Evolutionary conservation across 2,888 invertebrate species (phyloP), one percentile per base, ranked within the genome.

Genomic region (Himalopsyche japonica): DNA sequence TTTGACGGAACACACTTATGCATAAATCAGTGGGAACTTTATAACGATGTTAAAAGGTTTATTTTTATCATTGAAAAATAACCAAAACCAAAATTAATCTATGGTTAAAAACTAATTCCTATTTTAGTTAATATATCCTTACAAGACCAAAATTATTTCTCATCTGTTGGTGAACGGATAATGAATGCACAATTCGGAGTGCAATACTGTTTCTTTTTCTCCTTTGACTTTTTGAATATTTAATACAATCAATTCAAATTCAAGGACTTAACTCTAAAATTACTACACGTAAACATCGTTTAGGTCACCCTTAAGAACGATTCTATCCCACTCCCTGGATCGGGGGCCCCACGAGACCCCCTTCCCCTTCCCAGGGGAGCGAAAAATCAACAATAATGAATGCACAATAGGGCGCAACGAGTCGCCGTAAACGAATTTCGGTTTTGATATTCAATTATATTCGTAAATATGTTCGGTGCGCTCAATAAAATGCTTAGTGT

Each of bases 381-480:
- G 84, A 87, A 87, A 87, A 87, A 87, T 87, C 86, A 87, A 85
- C 87, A 80, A 79, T 86, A 84, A 86, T 87, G 85, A 87, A 79
- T 84, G 85, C 85, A 87, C 87, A 87, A 87, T 87, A 80, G 85
- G 84, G 84, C 87, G 86, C 81, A 87, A 87, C 85, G 87, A 87
- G 86, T 80, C 83, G 43, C 80, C 57, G 81, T 86, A 87, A 87
- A 84, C 87, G 86, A 86, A 87, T 87, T 87, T 87, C 83, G 86
- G 87, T 86, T 86, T 87, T 86, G 85, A 84, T 84, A 87, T 87
- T 87, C 85, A 87, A 87, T 87, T 87, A 87, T 84, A 78, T 49
- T 82, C 37, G 86, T 86, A 86, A 86, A 85, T 85, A 85, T 86
- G 84, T 81, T 86, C 76, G 57, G 82, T 81, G 86, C 86, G 86